Evolutionary conservation across 1,140 invertebrate species (phyloP).

Genomic region (Drosophila kohkoa): DNA sequence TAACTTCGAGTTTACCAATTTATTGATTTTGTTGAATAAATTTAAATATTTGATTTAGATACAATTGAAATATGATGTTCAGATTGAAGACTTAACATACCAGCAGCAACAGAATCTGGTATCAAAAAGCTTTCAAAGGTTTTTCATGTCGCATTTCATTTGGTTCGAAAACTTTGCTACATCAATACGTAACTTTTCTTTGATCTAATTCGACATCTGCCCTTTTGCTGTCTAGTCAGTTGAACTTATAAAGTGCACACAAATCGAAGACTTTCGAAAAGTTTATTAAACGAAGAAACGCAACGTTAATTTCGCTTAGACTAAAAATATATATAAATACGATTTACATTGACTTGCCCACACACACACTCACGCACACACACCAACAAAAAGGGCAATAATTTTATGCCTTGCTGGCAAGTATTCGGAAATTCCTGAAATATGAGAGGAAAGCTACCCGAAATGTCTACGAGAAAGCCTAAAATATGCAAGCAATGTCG

Average conservation of each 20-base stretch:
- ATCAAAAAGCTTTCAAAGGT: constrained; percentile 1
- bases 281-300: constrained; percentile 7
- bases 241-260: neutral
- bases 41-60: no score
- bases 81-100: neutral
- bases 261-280: constrained; percentile 10
- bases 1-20: no score
- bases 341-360: constrained; percentile 1
- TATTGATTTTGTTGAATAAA: no score
- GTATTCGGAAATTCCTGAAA: constrained; percentile 33
- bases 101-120: neutral
- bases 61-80: no score
- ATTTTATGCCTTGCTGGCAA: constrained; percentile 19
- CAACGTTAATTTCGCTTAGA: constrained; percentile 10
- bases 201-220: constrained; percentile 7
- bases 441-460: constrained; percentile 13
- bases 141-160: neutral
- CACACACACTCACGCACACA: constrained; percentile 8
- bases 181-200: constrained; percentile 14
- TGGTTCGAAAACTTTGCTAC: constrained; percentile 1
- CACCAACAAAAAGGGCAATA: constrained; percentile 27
- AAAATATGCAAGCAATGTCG: constrained; percentile 54
- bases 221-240: constrained; percentile 1
- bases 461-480: constrained; percentile 29
- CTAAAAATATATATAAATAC: constrained; percentile 9